A percentile compares a stretch with the other conserved stretches of the same genome.
Evolutionary conservation across 2,113 vertebrate genomes (phyloP).

Genomic region (Eudyptes chrysolophus): DNA sequence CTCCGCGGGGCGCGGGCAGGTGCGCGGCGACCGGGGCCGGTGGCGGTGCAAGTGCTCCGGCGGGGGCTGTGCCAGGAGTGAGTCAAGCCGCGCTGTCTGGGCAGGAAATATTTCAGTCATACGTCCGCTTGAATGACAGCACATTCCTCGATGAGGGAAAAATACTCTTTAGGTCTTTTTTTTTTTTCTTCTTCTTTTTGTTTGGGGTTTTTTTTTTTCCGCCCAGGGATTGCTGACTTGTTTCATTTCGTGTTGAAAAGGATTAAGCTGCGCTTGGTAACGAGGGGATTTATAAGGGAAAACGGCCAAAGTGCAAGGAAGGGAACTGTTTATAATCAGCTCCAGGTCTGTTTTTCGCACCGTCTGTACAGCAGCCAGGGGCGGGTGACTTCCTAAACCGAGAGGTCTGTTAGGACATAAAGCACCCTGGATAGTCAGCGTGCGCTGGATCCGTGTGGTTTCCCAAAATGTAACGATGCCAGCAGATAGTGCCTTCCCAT

Average conservation of each 20-base stretch:
- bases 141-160: neutral
- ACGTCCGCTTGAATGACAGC: neutral
- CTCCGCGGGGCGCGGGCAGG: neutral
- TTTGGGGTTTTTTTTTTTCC: neutral
- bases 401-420: neutral
- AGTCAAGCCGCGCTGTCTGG: constrained; percentile 21
- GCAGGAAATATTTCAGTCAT: constrained; percentile 16
- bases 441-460: too few species aligned
- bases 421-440: neutral
- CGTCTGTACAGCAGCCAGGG: neutral
- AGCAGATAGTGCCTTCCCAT: fast-evolving
- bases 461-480: neutral
- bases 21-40: neutral
- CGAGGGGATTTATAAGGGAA: neutral
- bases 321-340: neutral
- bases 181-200: neutral
- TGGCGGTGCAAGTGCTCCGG: neutral
- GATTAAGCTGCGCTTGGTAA: neutral
- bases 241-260: neutral
- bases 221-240: neutral
- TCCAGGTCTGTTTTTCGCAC: neutral
- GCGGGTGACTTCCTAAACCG: too few species aligned
- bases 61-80: neutral
- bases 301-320: neutral
- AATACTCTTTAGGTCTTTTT: neutral